Percentiles rank a stretch among this genome's conserved stretches.
phyloP scores from a whole-genome alignment of 2,888 invertebrate genomes.

The Clusia tigrina region DNA sequence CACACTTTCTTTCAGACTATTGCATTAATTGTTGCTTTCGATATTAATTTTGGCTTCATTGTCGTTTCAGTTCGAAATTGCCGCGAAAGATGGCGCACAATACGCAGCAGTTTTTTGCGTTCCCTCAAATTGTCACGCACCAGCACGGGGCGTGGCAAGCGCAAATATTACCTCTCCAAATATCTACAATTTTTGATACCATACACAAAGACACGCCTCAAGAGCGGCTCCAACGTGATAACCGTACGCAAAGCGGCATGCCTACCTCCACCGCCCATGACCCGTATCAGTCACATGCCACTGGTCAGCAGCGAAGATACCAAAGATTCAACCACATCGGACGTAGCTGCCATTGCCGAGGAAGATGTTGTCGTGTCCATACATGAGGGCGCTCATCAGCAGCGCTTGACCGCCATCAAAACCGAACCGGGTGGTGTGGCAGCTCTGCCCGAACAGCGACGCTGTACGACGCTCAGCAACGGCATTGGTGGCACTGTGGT shows the following conservation, averaged over 20 bases:
- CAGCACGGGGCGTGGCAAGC: constrained; percentile 56
- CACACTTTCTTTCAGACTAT: constrained; percentile 16
- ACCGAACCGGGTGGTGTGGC: constrained; percentile 11
- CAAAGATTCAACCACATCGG: constrained; percentile 49
- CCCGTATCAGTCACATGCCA: constrained; percentile 48
- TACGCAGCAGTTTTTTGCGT: constrained; percentile 56
- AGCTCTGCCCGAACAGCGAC: background rate
- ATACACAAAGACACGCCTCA: constrained; percentile 52
- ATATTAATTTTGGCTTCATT: too few relatives aligned
- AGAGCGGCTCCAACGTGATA: constrained; percentile 36
- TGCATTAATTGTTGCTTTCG: too few relatives aligned
- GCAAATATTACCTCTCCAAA: constrained; percentile 58
- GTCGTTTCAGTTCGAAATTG: constrained; percentile 55
- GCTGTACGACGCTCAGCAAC: background rate
- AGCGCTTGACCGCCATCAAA: constrained; percentile 19
- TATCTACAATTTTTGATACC: constrained; percentile 58
- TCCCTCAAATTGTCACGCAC: constrained; percentile 55
- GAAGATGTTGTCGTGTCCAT: constrained; percentile 48
- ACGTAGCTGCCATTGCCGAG: constrained; percentile 40
- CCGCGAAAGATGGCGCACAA: constrained; percentile 58
- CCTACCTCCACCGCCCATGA: constrained; percentile 39
- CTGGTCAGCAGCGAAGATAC: constrained; percentile 44
- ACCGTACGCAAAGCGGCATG: constrained; percentile 30
- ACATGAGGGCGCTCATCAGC: constrained; percentile 33
- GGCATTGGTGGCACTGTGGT: background rate